Evolutionary conservation across 2,888 invertebrate genomes (phyloP).

Genomic region (Oscheius onirici): DNA sequence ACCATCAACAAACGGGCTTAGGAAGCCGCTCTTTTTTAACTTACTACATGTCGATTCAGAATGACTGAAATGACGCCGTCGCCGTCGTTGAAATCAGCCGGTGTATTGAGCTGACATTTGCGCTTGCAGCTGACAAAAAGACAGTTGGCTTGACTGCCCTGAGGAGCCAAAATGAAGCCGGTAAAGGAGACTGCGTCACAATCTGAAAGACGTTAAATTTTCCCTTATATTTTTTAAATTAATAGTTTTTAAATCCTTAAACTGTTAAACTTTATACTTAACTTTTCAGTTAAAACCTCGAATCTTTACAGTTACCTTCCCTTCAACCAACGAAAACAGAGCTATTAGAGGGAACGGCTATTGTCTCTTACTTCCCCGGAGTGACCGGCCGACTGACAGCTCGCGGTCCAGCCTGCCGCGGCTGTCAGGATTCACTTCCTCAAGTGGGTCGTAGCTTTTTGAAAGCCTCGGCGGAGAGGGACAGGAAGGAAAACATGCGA

Average conservation of each 20-base stretch:
- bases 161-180: constrained; percentile 42
- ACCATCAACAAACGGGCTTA: constrained; percentile 4
- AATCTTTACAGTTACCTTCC: background rate
- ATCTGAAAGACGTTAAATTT: constrained; percentile 41
- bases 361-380: background rate
- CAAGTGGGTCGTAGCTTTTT: constrained; percentile 20
- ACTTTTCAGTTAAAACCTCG: background rate
- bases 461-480: background rate
- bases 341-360: background rate
- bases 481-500: background rate
- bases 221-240: background rate
- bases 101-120: constrained; percentile 42
- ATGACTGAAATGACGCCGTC: constrained; percentile 49
- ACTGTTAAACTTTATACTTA: background rate
- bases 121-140: constrained; percentile 49
- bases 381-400: background rate
- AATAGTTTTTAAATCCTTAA: background rate
- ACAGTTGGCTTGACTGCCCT: constrained; percentile 50
- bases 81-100: constrained; percentile 37
- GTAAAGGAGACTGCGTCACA: constrained; percentile 55
- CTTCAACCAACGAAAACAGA: background rate
- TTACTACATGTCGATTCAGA: constrained; percentile 31
- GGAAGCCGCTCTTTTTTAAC: background rate
- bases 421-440: constrained; percentile 16
- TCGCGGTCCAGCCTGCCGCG: background rate